These are phyloP conservation scores for Neotoxoptera formosana DNA, from an alignment of 1,140 invertebrate species.

Conservation along the genomic window DNA sequence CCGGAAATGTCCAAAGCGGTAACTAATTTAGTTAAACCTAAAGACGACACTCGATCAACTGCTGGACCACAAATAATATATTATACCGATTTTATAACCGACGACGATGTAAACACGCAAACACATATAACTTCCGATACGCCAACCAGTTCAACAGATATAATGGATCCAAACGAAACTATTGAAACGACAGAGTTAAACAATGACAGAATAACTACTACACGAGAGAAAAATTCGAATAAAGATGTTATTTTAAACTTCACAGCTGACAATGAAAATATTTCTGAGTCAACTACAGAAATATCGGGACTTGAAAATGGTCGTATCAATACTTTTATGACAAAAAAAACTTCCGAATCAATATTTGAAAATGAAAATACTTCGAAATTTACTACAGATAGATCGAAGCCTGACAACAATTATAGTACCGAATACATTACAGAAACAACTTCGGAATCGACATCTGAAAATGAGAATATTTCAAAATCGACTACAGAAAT, in stretches of 20 bases:
- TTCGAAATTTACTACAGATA: background rate
- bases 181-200: background rate
- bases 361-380: background rate
- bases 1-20: slow-evolving; percentile 28
- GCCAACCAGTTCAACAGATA: background rate
- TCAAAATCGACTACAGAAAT: background rate
- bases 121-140: background rate
- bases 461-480: background rate
- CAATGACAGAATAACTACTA: background rate
- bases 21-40: background rate
- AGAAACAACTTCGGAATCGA: background rate
- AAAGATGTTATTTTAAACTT: background rate
- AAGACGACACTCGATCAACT: background rate
- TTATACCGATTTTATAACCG: background rate
- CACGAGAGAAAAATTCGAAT: background rate
- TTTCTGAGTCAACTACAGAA: background rate
- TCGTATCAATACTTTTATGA: background rate
- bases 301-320: background rate
- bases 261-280: background rate
- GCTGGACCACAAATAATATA: background rate
- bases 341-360: background rate
- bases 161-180: background rate
- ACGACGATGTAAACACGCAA: background rate
- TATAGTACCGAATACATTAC: background rate
- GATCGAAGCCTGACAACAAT: background rate